phyloP scores from a whole-genome alignment of 2,888 invertebrate genomes.

The Cecidostiba fungosa region DNA sequence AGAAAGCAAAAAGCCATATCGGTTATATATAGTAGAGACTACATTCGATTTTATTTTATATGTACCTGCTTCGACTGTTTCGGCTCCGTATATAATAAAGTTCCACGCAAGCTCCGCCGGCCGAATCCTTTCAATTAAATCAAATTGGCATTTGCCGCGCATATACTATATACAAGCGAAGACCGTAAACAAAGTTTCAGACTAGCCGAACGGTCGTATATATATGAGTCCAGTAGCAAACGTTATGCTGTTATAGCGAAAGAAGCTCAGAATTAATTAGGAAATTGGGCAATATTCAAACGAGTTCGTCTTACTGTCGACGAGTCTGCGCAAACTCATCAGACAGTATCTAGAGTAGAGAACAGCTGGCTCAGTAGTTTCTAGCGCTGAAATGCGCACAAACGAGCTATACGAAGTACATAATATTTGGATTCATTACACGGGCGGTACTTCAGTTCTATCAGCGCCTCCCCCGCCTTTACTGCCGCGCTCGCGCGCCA shows the following conservation, averaged over 20 bases:
- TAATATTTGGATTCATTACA: slow-evolving; percentile 38
- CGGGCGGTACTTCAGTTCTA: slow-evolving; percentile 4
- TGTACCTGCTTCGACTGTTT: background rate
- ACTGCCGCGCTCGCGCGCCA: slow-evolving; percentile 2
- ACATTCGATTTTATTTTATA: background rate
- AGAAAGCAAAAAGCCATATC: too few relatives aligned
- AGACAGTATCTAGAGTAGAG: background rate
- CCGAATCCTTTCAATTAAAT: background rate
- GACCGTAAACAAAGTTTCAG: too few relatives aligned
- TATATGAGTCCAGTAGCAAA: too few relatives aligned
- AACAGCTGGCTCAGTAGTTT: slow-evolving; percentile 2
- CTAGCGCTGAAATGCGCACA: background rate
- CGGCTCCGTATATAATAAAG: too few relatives aligned
- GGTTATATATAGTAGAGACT: too few relatives aligned
- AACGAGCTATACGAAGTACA: background rate
- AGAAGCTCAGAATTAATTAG: background rate
- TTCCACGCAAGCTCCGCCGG: too few relatives aligned
- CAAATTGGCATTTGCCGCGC: background rate
- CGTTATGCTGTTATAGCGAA: background rate
- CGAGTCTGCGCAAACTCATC: background rate
- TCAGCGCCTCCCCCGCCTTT: background rate
- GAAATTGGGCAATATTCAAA: background rate
- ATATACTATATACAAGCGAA: too few relatives aligned
- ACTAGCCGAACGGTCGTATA: too few relatives aligned
- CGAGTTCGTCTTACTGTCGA: background rate